Evolutionary conservation across 2,113 vertebrate species (phyloP).

Genomic region (Origma solitaria): DNA sequence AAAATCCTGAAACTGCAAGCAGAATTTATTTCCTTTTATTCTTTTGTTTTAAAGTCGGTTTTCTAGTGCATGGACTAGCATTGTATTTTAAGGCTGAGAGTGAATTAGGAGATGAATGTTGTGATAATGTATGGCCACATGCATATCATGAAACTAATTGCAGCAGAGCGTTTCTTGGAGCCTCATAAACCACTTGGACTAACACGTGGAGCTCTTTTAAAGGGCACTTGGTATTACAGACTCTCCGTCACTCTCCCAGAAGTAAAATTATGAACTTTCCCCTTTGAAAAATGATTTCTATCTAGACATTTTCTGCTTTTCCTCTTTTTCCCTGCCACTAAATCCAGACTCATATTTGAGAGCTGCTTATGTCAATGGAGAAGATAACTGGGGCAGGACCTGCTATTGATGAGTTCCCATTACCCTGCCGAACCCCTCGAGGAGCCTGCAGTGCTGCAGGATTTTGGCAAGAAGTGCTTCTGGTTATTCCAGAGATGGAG

Average conservation of each 20-base stretch:
- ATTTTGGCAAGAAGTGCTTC: neutral
- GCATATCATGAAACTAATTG: neutral
- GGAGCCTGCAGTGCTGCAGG: neutral
- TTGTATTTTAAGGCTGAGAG: neutral
- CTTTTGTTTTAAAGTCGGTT: neutral
- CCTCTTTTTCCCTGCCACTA: neutral
- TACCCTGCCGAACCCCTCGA: neutral
- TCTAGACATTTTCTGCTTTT: neutral
- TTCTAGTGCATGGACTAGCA: neutral
- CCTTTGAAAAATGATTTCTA: neutral
- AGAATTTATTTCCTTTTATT: neutral
- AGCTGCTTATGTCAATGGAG: neutral
- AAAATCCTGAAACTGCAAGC: neutral
- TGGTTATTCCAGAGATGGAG: neutral
- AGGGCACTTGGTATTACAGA: neutral
- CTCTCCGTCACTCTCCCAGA: neutral
- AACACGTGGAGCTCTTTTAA: neutral
- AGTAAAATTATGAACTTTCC: neutral
- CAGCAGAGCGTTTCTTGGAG: neutral
- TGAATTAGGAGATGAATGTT: neutral
- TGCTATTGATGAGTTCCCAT: neutral
- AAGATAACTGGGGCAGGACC: neutral
- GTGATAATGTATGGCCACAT: neutral
- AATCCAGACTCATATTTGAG: neutral
- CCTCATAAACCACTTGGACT: constrained; percentile 16